Conservation (phyloP, 1,140 invertebrate genomes). For the Plodia interpunctella region DNA sequence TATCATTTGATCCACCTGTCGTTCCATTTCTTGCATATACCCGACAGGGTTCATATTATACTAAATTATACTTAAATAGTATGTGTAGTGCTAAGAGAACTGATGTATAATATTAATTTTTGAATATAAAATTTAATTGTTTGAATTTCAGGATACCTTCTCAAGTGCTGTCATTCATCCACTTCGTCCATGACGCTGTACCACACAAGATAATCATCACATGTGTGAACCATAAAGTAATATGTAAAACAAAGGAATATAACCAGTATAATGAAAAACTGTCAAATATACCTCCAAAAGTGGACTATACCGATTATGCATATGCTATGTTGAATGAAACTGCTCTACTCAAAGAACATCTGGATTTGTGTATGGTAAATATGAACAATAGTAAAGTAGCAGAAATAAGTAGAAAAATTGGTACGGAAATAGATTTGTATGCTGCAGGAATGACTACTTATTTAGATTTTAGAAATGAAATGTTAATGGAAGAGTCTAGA, state of each 20-base stretch:
- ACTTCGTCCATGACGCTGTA: conserved; percentile 45
- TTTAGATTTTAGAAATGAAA: conserved; percentile 37
- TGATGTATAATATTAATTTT: no score
- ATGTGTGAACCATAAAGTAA: conserved; percentile 34
- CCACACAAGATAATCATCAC: conserved; percentile 47
- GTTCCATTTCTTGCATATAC: no score
- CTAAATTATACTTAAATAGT: not conserved
- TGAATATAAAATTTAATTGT: not conserved
- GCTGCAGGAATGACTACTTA: conserved; percentile 30
- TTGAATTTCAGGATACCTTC: conserved; percentile 38
- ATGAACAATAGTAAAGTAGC: conserved; percentile 40
- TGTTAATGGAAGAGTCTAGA: conserved; percentile 30
- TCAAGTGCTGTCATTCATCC: conserved; percentile 46
- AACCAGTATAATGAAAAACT: conserved; percentile 30
- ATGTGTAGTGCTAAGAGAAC: no score
- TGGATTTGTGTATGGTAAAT: conserved; percentile 46
- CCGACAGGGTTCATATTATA: no score
- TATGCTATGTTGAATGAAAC: conserved; percentile 38
- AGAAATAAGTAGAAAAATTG: conserved; percentile 30
- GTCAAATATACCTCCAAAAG: conserved; percentile 4
- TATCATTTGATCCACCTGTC: no score
- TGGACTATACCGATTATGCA: conserved; percentile 26
- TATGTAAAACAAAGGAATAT: conserved; percentile 22
- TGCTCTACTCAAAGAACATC: conserved; percentile 36
- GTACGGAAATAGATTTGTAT: conserved; percentile 44